Percentiles rank a stretch among this genome's conserved stretches.
Evolutionary conservation across 2,113 vertebrate species (phyloP).

Genomic region (Cyprinus carpio): DNA sequence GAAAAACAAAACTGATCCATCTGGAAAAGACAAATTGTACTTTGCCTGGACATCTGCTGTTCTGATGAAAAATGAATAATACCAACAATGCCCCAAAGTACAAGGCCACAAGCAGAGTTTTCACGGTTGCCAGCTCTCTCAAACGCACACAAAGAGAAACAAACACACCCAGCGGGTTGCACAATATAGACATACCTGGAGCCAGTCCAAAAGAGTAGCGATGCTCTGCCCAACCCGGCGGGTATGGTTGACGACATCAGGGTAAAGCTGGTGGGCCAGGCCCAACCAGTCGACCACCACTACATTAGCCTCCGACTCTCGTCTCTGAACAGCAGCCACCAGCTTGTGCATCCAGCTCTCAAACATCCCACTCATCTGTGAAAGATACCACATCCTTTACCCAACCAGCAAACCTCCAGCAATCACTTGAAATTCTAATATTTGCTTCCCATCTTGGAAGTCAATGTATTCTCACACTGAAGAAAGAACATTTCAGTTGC

Average conservation of each 20-base stretch:
- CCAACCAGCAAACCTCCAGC: constrained; percentile 34
- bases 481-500: not conserved
- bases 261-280: constrained; percentile 88
- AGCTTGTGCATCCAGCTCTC: constrained; percentile 87
- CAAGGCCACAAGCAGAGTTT: not conserved
- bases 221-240: constrained; percentile 78
- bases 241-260: constrained; percentile 85
- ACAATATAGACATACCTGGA: constrained; percentile 77
- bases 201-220: constrained; percentile 85
- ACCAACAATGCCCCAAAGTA: not conserved
- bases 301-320: constrained; percentile 85
- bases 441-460: not conserved
- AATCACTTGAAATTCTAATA: constrained; percentile 42
- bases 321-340: constrained; percentile 79
- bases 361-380: constrained; percentile 87
- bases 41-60: constrained; percentile 27
- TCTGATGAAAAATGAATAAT: not conserved
- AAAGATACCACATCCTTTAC: not conserved
- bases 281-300: constrained; percentile 90
- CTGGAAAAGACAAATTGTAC: not conserved
- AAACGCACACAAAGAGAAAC: constrained; percentile 48
- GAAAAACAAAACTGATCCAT: not conserved
- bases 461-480: not conserved
- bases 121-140: not conserved
- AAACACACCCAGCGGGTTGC: not conserved